Evolutionary conservation across 2,797 vertebrate species (phyloP), one percentile per base, ranked within the genome.

Genomic region (Ambastaia sidthimunki): DNA sequence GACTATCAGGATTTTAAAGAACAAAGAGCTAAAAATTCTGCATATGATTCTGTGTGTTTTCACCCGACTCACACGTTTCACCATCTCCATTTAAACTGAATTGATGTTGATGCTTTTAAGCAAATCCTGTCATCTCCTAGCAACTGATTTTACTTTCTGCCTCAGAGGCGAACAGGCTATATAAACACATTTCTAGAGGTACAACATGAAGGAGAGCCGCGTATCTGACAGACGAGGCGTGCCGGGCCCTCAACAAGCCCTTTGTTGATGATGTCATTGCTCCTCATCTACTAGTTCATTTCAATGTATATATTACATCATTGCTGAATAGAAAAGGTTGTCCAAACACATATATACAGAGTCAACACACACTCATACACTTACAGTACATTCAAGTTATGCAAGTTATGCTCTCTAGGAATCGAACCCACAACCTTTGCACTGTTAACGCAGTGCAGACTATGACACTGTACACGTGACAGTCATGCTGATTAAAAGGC

Each of bases 61-160:
- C 54, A 52, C 16, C 41, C 55, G 10, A 19, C 65, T 63, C 52
- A 18, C 67, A 25, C 50, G 77, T 67, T 80, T 67, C 70, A 67
- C 28, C 55, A 59, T 72, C 50, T 57, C 78, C 34, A 31, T 73
- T 67, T 57, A 73, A 80, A 80, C 71, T 54, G 7, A 15, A 71
- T 19, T 41, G 76, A 52, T 55, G 50, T 34, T 16, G 70, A 72
- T 80, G 70, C 78, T 80, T 80, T 80, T 80, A 80, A 66, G 78
- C 62, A 67, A 48, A 59, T 67, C 34, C 62, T 67, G 78, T 57
- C 48, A 80, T 80, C 78, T 47, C 78, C 70, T 80, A 80, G 78
- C 78, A 80, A 80, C 78, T 19, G 60, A 73, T 47, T 44, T 66
- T 23, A 18, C 52, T 13, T 1, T 80, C 50, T 16, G 59, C 23